Conservation (phyloP, 2,113 vertebrate genomes). For the Mellivora capensis region DNA sequence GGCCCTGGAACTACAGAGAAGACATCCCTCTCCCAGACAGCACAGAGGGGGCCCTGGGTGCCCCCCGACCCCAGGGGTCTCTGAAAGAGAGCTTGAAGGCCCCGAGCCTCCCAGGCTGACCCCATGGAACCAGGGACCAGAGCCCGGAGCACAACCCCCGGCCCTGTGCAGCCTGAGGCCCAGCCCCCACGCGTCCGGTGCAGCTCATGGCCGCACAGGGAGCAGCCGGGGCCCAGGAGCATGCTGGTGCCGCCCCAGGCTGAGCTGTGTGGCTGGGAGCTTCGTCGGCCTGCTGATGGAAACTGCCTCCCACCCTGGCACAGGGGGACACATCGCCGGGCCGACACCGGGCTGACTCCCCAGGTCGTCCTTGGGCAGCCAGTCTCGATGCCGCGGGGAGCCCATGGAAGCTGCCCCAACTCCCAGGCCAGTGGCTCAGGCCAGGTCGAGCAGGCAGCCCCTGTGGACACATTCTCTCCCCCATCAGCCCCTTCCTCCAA, state of each 20-base stretch:
- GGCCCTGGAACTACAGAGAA: background rate
- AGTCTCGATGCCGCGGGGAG: background rate
- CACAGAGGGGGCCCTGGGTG: fast-evolving
- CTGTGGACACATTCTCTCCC: background rate
- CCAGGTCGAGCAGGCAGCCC: background rate
- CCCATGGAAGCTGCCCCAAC: background rate
- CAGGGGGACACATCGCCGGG: background rate
- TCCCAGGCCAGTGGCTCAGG: background rate
- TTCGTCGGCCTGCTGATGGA: background rate
- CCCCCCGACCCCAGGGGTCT: fast-evolving
- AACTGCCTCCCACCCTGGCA: background rate
- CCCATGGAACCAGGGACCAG: fast-evolving
- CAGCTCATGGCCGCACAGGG: fast-evolving
- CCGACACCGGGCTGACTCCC: background rate
- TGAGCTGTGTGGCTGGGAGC: background rate
- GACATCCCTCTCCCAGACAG: background rate
- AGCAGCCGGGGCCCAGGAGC: background rate
- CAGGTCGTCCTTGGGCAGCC: background rate
- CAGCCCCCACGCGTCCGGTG: background rate
- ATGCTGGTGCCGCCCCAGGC: background rate
- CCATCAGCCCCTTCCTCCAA: background rate
- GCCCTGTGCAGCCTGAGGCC: background rate
- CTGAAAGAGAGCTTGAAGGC: too few relatives aligned
- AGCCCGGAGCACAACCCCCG: background rate
- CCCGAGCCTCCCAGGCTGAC: background rate